Evolutionary conservation across 2,113 vertebrate species (phyloP), one percentile per base, ranked within the genome.

Genomic region (Plecotus auritus): DNA sequence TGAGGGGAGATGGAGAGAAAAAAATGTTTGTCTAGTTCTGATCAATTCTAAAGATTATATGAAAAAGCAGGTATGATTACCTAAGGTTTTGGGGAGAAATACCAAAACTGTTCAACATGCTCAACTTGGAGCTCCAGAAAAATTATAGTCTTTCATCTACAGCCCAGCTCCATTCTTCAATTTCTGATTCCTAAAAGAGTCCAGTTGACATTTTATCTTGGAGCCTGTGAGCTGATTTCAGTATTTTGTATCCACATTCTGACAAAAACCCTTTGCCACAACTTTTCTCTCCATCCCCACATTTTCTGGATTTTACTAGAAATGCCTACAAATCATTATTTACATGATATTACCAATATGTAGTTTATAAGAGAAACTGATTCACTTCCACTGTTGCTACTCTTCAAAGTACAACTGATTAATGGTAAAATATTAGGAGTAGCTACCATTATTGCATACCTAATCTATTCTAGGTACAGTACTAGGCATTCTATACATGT

Each of bases 301-400:
- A 28, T 80, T 61, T 93, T 89, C 40, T 80, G 20, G 13, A 28
- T 80, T 85, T 85, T 93, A 51, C 40, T 77, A 20, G 40, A 91
- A 97, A 89, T 91, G 11, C n/a, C 81, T 91, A 28, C 18, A 93
- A 70, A 23, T 67, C 86, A 49, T 61, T 32, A 18, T 82, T 86
- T 85, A 67, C 80, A 51, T 84, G 61, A 47, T 86, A 45, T 56
- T 86, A 26, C 37, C n/a, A 56, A 42, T 49, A 70, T 69, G 20
- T 8, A 61, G 30, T 69, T 86, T 86, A 56, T 51, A 59, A 82
- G 28, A 86, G 51, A 93, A 89, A 56, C 13, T 9, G n/a, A 12
- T 61, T 92, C 81, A 77, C 22, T 77, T 86, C 18, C 30, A 54
- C 7, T 22, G 2, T 32, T 45, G 45, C 42, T 59, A 86, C 32